phyloP scores from a whole-genome alignment of 2,797 vertebrate species.

The Sebastolobus altivelis region DNA sequence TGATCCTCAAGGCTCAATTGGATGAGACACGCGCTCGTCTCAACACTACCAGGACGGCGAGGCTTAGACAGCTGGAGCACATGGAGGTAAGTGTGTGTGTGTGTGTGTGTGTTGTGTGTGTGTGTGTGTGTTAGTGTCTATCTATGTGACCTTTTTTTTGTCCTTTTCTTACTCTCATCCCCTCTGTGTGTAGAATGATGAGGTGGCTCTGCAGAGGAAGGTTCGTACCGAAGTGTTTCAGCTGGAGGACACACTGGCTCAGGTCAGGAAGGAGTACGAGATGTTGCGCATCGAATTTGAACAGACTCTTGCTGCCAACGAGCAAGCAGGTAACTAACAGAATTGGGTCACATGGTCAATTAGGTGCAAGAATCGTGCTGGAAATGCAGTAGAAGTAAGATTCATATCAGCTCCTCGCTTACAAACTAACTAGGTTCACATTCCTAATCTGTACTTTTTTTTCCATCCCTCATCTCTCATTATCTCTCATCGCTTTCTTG shows the following conservation, averaged over 20 bases:
- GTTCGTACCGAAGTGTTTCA: constrained; percentile 98
- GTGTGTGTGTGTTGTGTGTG: too few relatives aligned
- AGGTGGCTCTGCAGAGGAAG: constrained; percentile 96
- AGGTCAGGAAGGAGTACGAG: constrained; percentile 98
- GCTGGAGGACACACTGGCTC: constrained; percentile 96
- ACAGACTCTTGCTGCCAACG: constrained; percentile 97
- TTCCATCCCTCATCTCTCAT: not conserved
- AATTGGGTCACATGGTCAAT: not conserved
- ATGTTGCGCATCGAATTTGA: constrained; percentile 99
- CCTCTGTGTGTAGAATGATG: constrained; percentile 89
- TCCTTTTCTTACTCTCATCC: not conserved
- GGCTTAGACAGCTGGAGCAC: constrained; percentile 96
- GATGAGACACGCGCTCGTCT: constrained; percentile 95
- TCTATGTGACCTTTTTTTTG: not conserved
- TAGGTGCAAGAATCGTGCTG: not conserved
- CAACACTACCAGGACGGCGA: constrained; percentile 92
- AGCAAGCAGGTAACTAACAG: constrained; percentile 92
- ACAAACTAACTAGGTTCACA: not conserved
- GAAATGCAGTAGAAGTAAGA: not conserved
- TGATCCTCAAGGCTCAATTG: constrained; percentile 94
- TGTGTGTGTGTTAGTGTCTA: not conserved
- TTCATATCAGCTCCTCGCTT: not conserved
- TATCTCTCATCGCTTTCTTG: not conserved
- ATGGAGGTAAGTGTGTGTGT: constrained; percentile 88
- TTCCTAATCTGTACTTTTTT: not conserved